These are phyloP conservation scores for Drosophila flavopinicola DNA, from an alignment of 2,888 invertebrate species.

Conservation along the genomic window DNA sequence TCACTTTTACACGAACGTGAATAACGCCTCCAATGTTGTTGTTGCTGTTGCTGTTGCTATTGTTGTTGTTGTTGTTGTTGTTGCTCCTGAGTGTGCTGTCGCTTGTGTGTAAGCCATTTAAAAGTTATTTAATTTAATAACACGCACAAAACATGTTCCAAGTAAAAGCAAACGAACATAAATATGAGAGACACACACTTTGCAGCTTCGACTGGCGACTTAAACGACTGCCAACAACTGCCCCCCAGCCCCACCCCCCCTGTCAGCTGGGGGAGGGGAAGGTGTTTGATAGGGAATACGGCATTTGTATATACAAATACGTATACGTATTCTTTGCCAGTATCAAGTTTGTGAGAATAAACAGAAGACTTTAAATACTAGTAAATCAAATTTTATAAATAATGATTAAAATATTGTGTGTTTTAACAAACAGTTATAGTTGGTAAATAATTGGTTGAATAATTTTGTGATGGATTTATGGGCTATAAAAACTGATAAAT, in stretches of 20 bases:
- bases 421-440: too few species aligned
- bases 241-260: too few species aligned
- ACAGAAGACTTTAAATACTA: too few species aligned
- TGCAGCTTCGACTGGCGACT: conserved; percentile 16
- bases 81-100: conserved; percentile 42
- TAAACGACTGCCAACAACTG: conserved; percentile 6
- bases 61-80: conserved; percentile 5
- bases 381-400: too few species aligned
- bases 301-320: too few species aligned
- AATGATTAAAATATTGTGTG: too few species aligned
- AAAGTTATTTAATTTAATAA: conserved; percentile 80
- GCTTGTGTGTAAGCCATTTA: conserved; percentile 70
- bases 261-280: not conserved
- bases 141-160: conserved; percentile 67
- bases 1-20: conserved; percentile 69
- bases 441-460: too few species aligned
- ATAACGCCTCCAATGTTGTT: conserved; percentile 47
- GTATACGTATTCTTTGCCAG: too few species aligned
- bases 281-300: too few species aligned
- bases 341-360: too few species aligned
- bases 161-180: conserved; percentile 66
- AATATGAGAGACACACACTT: conserved; percentile 24
- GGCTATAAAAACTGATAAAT: too few species aligned
- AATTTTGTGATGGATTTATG: too few species aligned
- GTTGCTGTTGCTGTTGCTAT: conserved; percentile 9